Conservation (phyloP, 2,113 vertebrate genomes). For the Atherinomorus stipes region DNA sequence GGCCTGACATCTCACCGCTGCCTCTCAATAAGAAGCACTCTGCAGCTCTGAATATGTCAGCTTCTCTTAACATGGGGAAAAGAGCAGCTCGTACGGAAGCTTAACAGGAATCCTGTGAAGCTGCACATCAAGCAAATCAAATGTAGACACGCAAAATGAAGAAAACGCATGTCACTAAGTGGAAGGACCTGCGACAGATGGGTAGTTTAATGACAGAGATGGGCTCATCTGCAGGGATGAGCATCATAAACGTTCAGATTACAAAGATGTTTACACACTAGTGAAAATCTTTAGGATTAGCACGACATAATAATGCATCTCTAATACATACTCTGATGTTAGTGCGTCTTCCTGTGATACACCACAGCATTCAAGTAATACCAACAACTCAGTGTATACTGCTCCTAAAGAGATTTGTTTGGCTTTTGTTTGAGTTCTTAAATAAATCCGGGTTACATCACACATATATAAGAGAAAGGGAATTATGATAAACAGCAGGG, state of each 20-base stretch:
- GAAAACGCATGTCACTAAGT: background rate
- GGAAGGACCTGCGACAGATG: conserved; percentile 1
- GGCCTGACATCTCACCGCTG: conserved; percentile 30
- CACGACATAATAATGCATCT: no score
- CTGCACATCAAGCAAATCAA: conserved; percentile 6
- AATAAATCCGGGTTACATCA: no score
- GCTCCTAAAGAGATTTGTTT: no score
- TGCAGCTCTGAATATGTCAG: conserved; percentile 26
- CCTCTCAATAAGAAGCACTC: conserved; percentile 39
- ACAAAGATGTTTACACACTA: background rate
- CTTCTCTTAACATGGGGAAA: conserved; percentile 1
- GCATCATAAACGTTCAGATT: background rate
- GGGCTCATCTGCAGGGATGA: background rate
- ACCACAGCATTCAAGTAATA: background rate
- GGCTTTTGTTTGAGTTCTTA: no score
- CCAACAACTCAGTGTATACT: no score
- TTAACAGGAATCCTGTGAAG: conserved; percentile 20
- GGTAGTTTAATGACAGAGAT: conserved; percentile 9
- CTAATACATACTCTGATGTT: no score
- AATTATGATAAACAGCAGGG: conserved; percentile 3
- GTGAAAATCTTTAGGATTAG: no score
- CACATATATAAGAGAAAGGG: background rate
- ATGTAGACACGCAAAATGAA: background rate
- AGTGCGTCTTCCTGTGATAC: no score
- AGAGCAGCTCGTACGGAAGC: conserved; percentile 25